These are phyloP conservation scores for Phaethon lepturus DNA, from an alignment of 2,113 vertebrate species.

Conservation along the genomic window DNA sequence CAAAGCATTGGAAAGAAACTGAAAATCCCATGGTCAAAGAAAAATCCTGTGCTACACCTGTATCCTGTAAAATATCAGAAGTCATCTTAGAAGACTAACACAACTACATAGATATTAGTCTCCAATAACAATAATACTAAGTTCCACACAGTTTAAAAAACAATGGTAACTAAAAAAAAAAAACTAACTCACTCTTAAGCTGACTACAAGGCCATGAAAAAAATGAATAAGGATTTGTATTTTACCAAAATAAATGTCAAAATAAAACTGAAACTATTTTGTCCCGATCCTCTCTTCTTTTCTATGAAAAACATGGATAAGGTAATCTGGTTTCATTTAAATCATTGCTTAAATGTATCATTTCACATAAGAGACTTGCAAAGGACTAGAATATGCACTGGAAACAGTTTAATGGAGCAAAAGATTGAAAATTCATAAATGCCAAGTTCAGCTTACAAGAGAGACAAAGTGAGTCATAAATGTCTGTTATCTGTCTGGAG, in stretches of 20 bases:
- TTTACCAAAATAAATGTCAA: background rate
- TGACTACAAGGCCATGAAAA: background rate
- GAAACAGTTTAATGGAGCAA: background rate
- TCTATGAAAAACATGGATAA: background rate
- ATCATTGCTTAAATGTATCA: background rate
- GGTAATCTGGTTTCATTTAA: background rate
- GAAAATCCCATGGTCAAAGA: background rate
- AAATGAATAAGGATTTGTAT: background rate
- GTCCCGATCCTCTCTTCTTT: background rate
- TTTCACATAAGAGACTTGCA: background rate
- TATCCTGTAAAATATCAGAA: background rate
- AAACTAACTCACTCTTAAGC: background rate
- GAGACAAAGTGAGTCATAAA: background rate
- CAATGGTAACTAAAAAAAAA: background rate
- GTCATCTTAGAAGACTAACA: background rate
- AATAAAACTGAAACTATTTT: background rate
- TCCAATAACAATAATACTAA: background rate
- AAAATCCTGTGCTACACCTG: background rate
- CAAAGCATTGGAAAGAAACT: background rate
- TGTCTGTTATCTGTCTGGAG: background rate
- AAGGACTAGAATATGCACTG: background rate
- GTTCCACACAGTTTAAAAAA: background rate
- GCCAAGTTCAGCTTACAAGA: background rate
- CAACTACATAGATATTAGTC: background rate
- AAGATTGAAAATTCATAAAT: background rate